Conservation (phyloP, 2,888 invertebrate genomes). For the Cheiracanthium punctorium region DNA sequence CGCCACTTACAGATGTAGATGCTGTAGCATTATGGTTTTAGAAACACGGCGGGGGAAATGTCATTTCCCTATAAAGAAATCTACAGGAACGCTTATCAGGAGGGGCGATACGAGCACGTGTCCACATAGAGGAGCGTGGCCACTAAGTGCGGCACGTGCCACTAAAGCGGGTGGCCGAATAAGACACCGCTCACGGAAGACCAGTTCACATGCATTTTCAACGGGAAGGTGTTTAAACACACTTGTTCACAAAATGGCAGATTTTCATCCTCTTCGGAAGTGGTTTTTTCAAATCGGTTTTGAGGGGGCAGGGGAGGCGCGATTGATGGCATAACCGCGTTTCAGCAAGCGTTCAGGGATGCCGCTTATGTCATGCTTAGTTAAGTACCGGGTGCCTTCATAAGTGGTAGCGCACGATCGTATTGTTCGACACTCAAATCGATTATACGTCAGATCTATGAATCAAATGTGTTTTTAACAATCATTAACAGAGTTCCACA, state of each 20-base stretch:
- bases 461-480: no score
- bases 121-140: slow-evolving; percentile 23
- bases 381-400: not conserved
- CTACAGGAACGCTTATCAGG: not conserved
- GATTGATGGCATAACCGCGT: not conserved
- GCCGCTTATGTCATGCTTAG: slow-evolving; percentile 9
- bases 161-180: not conserved
- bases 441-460: no score
- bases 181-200: not conserved
- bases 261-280: not conserved
- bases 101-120: slow-evolving; percentile 23
- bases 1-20: not conserved
- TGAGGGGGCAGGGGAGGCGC: not conserved
- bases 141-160: slow-evolving; percentile 56
- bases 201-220: not conserved
- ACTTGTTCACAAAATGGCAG: slow-evolving; percentile 20
- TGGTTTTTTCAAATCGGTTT: not conserved
- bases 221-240: slow-evolving; percentile 12
- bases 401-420: not conserved
- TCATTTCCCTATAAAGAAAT: not conserved
- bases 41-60: not conserved
- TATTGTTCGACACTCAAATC: not conserved
- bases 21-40: not conserved
- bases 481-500: no score
- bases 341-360: not conserved